A percentile compares a stretch with the other conserved stretches of the same genome.
Conservation (phyloP, 1,140 invertebrate species). For the Diploscapter pachys region DNA sequence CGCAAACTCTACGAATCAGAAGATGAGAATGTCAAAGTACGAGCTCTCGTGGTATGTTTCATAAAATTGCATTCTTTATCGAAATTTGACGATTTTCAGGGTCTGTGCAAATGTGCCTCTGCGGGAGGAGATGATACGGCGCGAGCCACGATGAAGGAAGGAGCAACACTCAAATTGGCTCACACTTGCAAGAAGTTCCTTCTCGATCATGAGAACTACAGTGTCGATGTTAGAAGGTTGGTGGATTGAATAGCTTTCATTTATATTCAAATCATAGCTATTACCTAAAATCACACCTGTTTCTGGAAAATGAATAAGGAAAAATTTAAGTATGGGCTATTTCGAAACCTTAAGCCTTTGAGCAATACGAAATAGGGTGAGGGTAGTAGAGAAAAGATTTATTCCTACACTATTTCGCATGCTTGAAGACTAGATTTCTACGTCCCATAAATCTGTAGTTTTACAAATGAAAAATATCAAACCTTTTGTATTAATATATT, state of each 20-base stretch:
- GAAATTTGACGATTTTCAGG: slow-evolving; percentile 62
- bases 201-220: slow-evolving; percentile 47
- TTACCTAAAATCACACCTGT: no score
- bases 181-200: slow-evolving; percentile 76
- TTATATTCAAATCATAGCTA: not conserved
- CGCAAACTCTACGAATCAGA: slow-evolving; percentile 87
- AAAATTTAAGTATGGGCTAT: no score
- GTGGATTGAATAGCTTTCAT: slow-evolving; percentile 11
- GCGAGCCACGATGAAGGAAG: slow-evolving; percentile 87
- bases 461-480: no score
- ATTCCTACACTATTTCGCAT: no score
- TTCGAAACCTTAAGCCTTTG: no score
- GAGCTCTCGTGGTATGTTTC: slow-evolving; percentile 60
- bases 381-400: no score
- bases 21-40: slow-evolving; percentile 78
- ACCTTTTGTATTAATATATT: not conserved
- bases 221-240: slow-evolving; percentile 43
- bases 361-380: no score
- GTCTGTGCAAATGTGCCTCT: slow-evolving; percentile 92
- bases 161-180: slow-evolving; percentile 84
- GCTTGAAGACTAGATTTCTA: no score
- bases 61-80: not conserved
- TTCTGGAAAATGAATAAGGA: no score
- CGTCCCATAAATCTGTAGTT: no score
- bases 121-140: slow-evolving; percentile 93